phyloP scores from a whole-genome alignment of 2,888 invertebrate genomes.

The Aphodius granarius region DNA sequence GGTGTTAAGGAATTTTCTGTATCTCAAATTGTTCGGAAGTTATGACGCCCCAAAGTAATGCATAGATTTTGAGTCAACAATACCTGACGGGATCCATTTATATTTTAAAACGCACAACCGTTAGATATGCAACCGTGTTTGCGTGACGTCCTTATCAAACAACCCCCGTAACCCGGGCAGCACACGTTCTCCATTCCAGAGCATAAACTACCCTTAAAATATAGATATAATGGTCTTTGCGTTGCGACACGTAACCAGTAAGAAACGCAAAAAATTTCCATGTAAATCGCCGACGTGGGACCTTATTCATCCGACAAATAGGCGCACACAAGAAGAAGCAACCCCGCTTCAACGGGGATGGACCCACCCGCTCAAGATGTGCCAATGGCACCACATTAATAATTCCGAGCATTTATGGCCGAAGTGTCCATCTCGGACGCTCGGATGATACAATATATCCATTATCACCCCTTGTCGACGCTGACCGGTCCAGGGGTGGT shows the following conservation, averaged over 20 bases:
- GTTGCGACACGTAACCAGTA: background rate
- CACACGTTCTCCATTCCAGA: background rate
- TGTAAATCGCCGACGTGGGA: constrained; percentile 9
- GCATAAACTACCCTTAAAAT: constrained; percentile 6
- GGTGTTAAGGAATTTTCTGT: too few relatives aligned
- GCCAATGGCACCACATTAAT: constrained; percentile 13
- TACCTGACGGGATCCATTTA: too few relatives aligned
- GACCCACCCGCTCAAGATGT: background rate
- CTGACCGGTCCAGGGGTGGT: constrained; percentile 2
- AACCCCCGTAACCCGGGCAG: background rate
- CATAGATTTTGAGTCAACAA: too few relatives aligned
- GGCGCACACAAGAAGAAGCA: constrained; percentile 1
- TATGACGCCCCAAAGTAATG: too few relatives aligned
- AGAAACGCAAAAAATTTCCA: constrained; percentile 12
- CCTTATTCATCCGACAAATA: constrained; percentile 2
- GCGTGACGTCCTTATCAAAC: background rate
- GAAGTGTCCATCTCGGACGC: constrained; percentile 43
- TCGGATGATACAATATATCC: constrained; percentile 53
- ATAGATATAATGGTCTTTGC: background rate
- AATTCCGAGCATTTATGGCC: constrained; percentile 21
- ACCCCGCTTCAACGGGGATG: background rate
- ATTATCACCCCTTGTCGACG: constrained; percentile 45
- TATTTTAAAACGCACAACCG: background rate
- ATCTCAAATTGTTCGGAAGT: too few relatives aligned
- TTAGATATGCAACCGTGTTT: background rate